A percentile compares a stretch with the other conserved stretches of the same genome.
These are phyloP conservation scores for Chloromyia formosa DNA, from an alignment of 2,888 invertebrate species.

Conservation along the genomic window DNA sequence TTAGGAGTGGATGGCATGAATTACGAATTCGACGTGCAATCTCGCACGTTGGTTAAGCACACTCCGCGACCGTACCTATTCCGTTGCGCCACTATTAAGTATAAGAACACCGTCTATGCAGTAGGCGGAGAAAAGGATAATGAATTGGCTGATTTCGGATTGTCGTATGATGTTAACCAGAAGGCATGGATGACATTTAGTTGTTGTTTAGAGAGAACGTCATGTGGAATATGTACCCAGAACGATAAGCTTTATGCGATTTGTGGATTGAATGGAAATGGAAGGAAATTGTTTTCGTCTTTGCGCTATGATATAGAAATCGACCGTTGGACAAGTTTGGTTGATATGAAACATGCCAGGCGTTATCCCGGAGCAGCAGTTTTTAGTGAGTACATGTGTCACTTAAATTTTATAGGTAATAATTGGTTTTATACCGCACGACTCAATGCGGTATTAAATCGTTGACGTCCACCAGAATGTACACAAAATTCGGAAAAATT, in stretches of 20 bases:
- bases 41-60: background rate
- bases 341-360: slow-evolving; percentile 31
- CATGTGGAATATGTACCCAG: slow-evolving; percentile 15
- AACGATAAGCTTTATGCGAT: slow-evolving; percentile 31
- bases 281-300: slow-evolving; percentile 30
- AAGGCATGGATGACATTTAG: slow-evolving; percentile 13
- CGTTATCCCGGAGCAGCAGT: slow-evolving; percentile 11
- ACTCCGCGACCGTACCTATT: slow-evolving; percentile 6
- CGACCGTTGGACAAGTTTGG: slow-evolving; percentile 23
- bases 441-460: no score
- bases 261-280: slow-evolving; percentile 29
- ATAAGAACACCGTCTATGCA: slow-evolving; percentile 13
- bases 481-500: no score
- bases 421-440: no score
- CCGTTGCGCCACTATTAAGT: slow-evolving; percentile 28
- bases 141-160: slow-evolving; percentile 20
- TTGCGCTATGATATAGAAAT: slow-evolving; percentile 13
- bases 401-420: no score
- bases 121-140: slow-evolving; percentile 25
- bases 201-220: slow-evolving; percentile 18
- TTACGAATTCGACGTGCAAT: slow-evolving; percentile 29
- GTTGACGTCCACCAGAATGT: no score
- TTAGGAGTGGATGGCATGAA: slow-evolving; percentile 24
- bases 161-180: slow-evolving; percentile 2
- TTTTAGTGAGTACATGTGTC: slow-evolving; percentile 20